phyloP scores from a whole-genome alignment of 2,113 vertebrate species.

The Eulemur rufifrons region DNA sequence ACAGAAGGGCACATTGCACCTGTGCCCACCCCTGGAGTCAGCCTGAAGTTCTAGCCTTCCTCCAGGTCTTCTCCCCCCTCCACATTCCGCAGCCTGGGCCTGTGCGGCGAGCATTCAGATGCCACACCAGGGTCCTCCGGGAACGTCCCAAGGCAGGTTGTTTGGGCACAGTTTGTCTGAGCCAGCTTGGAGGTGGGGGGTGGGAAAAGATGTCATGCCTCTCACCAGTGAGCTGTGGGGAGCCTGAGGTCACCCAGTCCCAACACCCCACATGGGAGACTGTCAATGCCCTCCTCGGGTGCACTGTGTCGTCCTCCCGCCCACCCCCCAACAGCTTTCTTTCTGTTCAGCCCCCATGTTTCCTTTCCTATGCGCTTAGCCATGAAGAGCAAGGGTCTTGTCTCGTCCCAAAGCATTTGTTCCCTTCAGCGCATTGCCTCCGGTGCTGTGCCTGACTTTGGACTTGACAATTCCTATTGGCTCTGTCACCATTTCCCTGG shows the following conservation, averaged over 20 bases:
- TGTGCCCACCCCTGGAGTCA: not conserved
- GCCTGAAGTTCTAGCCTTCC: not conserved
- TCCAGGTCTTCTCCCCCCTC: not conserved
- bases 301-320: not conserved
- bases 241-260: not conserved
- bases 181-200: not conserved
- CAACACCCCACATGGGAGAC: accelerated
- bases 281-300: not conserved
- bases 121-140: not conserved
- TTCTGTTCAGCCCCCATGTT: not conserved
- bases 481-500: not conserved
- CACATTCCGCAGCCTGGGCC: no score
- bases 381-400: not conserved
- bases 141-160: not conserved
- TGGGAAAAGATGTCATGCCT: not conserved
- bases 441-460: not conserved
- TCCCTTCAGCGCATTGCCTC: not conserved
- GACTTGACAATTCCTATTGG: not conserved
- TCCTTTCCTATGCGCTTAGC: not conserved
- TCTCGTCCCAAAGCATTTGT: not conserved
- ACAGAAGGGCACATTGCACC: not conserved
- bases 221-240: not conserved
- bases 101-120: not conserved
- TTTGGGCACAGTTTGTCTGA: not conserved
- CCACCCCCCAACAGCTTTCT: not conserved